Evolutionary conservation across 1,140 invertebrate genomes (phyloP).

Genomic region (Physella acuta): DNA sequence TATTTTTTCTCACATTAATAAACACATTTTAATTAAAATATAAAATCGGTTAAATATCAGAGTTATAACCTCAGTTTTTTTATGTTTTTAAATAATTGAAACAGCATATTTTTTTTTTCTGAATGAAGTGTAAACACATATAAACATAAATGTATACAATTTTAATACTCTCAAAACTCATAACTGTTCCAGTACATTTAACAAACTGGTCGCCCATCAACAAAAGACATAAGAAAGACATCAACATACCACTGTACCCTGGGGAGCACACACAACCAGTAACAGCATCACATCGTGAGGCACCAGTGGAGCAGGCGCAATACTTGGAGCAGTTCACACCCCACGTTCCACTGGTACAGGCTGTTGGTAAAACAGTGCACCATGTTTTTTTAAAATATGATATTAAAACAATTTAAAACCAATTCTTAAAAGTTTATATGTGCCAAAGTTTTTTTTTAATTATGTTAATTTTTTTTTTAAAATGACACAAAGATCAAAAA

Average conservation of each 20-base stretch:
- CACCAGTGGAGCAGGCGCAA: not conserved
- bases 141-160: no score
- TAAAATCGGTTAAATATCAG: no score
- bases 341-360: not conserved
- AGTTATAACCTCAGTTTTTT: no score
- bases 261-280: not conserved
- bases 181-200: no score
- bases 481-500: not conserved
- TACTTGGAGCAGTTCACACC: not conserved
- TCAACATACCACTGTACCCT: not conserved
- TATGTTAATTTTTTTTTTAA: not conserved
- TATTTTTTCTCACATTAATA: no score
- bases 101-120: no score
- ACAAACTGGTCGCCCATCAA: no score
- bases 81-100: no score
- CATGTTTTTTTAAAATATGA: not conserved
- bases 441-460: not conserved
- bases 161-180: no score
- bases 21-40: no score
- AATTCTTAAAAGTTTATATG: not conserved
- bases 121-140: no score
- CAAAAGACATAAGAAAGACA: no score
- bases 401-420: not conserved
- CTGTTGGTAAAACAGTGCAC: not conserved
- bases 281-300: not conserved